Evolutionary conservation across 2,888 invertebrate species (phyloP).

Genomic region (Rapana venosa): DNA sequence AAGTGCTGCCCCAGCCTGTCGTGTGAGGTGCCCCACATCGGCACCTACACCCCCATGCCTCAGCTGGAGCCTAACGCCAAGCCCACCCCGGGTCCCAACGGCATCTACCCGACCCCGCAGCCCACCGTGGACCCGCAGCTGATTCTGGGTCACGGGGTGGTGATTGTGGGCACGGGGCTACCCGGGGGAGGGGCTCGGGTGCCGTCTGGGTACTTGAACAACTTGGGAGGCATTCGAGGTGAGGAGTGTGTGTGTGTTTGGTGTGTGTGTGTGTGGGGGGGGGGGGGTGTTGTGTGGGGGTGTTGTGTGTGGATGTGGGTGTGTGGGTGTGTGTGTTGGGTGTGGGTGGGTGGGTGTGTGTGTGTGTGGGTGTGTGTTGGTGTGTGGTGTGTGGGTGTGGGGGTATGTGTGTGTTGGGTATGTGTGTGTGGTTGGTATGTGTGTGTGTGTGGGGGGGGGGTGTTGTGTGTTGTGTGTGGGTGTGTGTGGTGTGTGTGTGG

Average conservation of each 20-base stretch:
- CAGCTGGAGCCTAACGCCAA: slow-evolving; percentile 54
- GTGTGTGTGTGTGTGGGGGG: too few species aligned
- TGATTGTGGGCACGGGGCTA: not conserved
- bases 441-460: too few species aligned
- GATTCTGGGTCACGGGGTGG: slow-evolving; percentile 29
- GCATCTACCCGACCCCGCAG: slow-evolving; percentile 49
- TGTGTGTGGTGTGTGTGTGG: too few species aligned
- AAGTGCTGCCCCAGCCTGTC: slow-evolving; percentile 62
- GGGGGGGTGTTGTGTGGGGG: too few species aligned
- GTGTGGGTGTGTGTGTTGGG: too few species aligned
- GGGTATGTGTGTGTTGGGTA: too few species aligned
- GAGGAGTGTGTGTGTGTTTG: not conserved
- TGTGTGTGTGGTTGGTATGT: too few species aligned
- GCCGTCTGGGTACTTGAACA: not conserved
- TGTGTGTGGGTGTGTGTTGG: too few species aligned
- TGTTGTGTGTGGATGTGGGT: too few species aligned
- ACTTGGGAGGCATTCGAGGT: slow-evolving; percentile 38
- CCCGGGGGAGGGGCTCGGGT: slow-evolving; percentile 33
- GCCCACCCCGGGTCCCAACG: slow-evolving; percentile 31
- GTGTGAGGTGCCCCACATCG: slow-evolving; percentile 64
- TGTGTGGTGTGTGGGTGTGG: too few species aligned
- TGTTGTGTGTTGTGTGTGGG: too few species aligned
- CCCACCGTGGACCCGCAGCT: slow-evolving; percentile 54
- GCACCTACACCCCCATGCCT: slow-evolving; percentile 63
- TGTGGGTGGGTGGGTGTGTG: too few species aligned